Evolutionary conservation across 2,888 invertebrate species (phyloP).

Genomic region (Himalopsyche japonica): DNA sequence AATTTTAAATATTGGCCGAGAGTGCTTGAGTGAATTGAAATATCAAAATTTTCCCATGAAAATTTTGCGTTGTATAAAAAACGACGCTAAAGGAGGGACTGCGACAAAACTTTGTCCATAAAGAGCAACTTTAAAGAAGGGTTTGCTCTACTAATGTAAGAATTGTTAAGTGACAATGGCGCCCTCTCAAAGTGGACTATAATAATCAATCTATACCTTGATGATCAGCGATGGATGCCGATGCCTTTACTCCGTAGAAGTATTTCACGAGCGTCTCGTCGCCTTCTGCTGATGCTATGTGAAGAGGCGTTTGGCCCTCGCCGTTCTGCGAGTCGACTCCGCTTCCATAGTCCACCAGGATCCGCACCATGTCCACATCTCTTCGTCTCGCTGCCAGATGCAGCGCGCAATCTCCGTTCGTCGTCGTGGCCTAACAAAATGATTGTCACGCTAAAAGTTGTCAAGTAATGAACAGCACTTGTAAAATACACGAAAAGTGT

Average conservation of each 20-base stretch:
- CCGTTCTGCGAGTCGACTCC: conserved; percentile 91
- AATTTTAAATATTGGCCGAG: too few species aligned
- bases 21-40: too few species aligned
- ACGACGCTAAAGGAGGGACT: too few species aligned
- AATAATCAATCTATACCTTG: conserved; percentile 62
- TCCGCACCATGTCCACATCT: conserved; percentile 91
- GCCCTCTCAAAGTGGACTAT: neutral
- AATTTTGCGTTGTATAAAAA: too few species aligned
- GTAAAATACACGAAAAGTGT: neutral
- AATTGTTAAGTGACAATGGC: too few species aligned
- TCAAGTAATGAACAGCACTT: neutral
- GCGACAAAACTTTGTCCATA: too few species aligned
- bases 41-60: too few species aligned
- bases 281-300: conserved; percentile 94
- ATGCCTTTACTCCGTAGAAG: conserved; percentile 92
- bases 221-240: conserved; percentile 92
- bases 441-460: neutral
- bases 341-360: conserved; percentile 91
- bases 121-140: too few species aligned
- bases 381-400: conserved; percentile 92
- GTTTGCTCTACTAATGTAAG: too few species aligned
- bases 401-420: conserved; percentile 90
- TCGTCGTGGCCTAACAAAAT: conserved; percentile 67
- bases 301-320: conserved; percentile 92
- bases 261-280: conserved; percentile 94